Evolutionary conservation across 2,113 vertebrate species (phyloP), one percentile per base, ranked within the genome.

Genomic region (Cyanistes caeruleus): DNA sequence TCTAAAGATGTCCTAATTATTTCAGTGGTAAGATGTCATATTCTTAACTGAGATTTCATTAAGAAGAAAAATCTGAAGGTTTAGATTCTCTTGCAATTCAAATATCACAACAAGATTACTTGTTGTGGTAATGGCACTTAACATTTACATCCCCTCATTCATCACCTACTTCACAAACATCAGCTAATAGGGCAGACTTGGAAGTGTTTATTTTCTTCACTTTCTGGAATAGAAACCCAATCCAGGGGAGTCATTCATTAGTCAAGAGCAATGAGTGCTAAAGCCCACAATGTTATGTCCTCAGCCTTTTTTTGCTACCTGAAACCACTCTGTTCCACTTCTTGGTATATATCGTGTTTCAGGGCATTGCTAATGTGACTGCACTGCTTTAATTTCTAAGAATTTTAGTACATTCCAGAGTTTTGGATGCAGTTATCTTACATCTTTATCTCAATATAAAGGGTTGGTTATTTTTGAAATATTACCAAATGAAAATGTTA

Each of bases 191-290:
- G 19, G 73, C 17, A 75, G 83, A 78, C 8, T 84, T n/a, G 23
- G 23, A 83, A 7, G 46, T 77, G 79, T 84, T 80, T 90, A 44
- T 93, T 95, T 93, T 95, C 49, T 72, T 84, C 77, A 30, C 58
- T 65, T 93, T 89, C 67, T 53, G 78, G 60, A 60, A 73, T 28
- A 60, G 95, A 92, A 96, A 93, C 22, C 28, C 13, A 92, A 35
- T 60, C 68, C 64, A 92, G n/a, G 77, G 53, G 92, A 90, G 49
- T 70, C 60, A 90, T 73, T 94, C 53, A 96, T 91, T 73, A 94
- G 65, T 65, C 68, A 90, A 78, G 70, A 5, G 17, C 10, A 48
- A 10, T 35, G 75, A 0, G 0, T 68, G 31, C 21, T 68, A 75
- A 64, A 65, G 33, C n/a, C 1, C 0, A 4, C 23, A 60, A 7